phyloP scores from a whole-genome alignment of 2,113 vertebrate species.

The Lagenorhynchus albirostris region DNA sequence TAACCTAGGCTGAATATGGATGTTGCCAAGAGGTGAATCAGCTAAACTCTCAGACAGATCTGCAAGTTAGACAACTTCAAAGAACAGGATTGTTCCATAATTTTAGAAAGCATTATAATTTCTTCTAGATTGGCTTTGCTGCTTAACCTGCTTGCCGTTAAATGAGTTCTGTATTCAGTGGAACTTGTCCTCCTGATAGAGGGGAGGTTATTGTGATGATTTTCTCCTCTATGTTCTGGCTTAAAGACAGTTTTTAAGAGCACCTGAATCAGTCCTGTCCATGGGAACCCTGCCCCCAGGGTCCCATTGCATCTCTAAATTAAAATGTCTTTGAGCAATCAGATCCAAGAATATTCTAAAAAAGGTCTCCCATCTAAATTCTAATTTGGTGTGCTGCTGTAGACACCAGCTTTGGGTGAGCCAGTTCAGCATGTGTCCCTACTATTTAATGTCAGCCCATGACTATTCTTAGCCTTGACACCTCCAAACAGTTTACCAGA shows the following conservation, averaged over 20 bases:
- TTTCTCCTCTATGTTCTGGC: background rate
- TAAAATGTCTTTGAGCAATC: constrained; percentile 42
- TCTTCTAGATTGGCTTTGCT: background rate
- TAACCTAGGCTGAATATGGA: constrained; percentile 19
- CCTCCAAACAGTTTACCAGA: constrained; percentile 63
- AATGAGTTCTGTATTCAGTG: background rate
- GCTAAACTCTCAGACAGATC: constrained; percentile 22
- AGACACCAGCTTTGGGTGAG: constrained; percentile 68
- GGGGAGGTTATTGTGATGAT: background rate
- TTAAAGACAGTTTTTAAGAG: constrained; percentile 32
- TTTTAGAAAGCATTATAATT: constrained; percentile 25
- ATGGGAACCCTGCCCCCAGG: background rate
- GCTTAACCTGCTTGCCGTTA: background rate
- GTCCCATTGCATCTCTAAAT: background rate
- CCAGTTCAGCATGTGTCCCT: constrained; percentile 54
- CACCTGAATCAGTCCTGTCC: background rate
- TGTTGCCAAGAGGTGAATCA: constrained; percentile 43
- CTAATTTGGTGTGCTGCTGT: constrained; percentile 59
- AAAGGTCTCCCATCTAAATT: constrained; percentile 29
- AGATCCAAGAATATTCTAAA: constrained; percentile 48
- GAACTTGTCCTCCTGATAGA: background rate
- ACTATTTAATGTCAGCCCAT: constrained; percentile 68
- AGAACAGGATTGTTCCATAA: background rate
- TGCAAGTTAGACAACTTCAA: constrained; percentile 44
- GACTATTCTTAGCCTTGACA: constrained; percentile 68